Percentiles rank a stretch among this genome's conserved stretches.
phyloP scores from a whole-genome alignment of 2,888 invertebrate genomes.

The Helleia helle region DNA sequence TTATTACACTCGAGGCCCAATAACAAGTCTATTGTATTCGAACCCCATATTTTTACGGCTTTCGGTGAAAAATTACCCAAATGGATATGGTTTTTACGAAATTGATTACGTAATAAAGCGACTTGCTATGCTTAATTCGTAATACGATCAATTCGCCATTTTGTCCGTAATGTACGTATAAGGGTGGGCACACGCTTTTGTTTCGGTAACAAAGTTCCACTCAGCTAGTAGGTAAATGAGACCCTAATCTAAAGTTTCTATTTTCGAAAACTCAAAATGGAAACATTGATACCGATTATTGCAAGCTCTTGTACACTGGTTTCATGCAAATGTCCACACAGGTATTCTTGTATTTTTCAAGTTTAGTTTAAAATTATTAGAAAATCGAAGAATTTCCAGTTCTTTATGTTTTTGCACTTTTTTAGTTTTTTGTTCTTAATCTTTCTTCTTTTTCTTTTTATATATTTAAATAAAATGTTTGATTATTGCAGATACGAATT shows the following conservation, averaged over 20 bases:
- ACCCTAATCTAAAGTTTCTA: background rate
- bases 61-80: conserved; percentile 17
- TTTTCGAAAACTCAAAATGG: too few species aligned
- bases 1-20: background rate
- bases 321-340: too few species aligned
- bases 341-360: too few species aligned
- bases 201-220: background rate
- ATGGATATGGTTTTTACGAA: conserved; percentile 19
- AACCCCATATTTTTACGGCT: conserved; percentile 14
- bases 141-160: conserved; percentile 16
- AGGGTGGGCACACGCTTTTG: background rate
- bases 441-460: too few species aligned
- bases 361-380: too few species aligned
- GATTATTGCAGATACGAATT: too few species aligned
- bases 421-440: too few species aligned
- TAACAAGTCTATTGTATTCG: conserved; percentile 3
- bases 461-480: too few species aligned
- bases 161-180: conserved; percentile 7
- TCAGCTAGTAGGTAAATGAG: background rate
- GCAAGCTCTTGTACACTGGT: too few species aligned
- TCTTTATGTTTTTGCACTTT: too few species aligned
- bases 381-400: too few species aligned
- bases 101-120: conserved; percentile 21
- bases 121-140: conserved; percentile 15
- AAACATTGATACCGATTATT: too few species aligned